These are phyloP conservation scores for Apamea monoglypha DNA, from an alignment of 2,888 invertebrate genomes.

Conservation along the genomic window DNA sequence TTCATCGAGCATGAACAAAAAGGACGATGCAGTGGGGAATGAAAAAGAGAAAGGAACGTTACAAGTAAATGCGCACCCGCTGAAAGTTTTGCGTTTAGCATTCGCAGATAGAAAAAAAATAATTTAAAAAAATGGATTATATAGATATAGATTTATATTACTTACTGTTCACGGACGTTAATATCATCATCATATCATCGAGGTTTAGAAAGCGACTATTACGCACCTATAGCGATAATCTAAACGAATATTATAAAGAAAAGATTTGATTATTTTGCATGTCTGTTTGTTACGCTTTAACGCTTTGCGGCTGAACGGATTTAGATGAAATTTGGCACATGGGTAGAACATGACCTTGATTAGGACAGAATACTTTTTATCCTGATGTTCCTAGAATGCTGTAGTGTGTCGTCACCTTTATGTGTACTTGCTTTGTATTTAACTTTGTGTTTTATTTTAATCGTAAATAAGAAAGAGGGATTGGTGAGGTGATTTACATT, in stretches of 20 bases:
- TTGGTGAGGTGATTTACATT: conserved; percentile 44
- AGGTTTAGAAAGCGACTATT: not conserved
- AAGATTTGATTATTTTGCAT: not conserved
- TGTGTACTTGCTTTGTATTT: conserved; percentile 54
- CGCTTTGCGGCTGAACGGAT: not conserved
- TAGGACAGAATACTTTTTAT: not conserved
- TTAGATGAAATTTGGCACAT: not conserved
- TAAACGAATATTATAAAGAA: no score
- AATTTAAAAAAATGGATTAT: no score
- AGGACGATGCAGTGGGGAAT: not conserved
- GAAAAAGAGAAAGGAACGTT: not conserved
- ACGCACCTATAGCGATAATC: no score
- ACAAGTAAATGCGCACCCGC: not conserved
- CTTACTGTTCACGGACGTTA: not conserved
- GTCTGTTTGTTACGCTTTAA: not conserved
- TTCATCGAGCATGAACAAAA: not conserved
- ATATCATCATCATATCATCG: not conserved
- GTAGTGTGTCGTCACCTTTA: conserved; percentile 4
- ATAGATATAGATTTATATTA: no score
- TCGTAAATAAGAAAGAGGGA: conserved; percentile 54
- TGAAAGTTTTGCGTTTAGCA: not conserved
- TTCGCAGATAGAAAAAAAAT: not conserved
- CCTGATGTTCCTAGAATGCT: no score
- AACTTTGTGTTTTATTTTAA: conserved; percentile 62
- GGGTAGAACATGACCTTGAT: not conserved